Conservation (phyloP, 2,797 vertebrate species). For the Mormyrops boulengeri region DNA sequence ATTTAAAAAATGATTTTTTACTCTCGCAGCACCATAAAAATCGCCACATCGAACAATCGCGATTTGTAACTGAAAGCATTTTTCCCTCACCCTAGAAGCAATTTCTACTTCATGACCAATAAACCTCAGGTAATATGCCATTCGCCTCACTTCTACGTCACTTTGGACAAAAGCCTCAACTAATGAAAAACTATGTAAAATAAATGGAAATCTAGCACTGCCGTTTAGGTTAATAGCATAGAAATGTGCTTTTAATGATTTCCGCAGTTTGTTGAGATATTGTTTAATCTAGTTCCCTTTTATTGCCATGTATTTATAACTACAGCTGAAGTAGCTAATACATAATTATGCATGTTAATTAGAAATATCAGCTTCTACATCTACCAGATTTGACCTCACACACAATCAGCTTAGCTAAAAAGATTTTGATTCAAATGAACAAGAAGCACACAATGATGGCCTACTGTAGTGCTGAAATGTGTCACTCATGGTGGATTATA, state of each 20-base stretch:
- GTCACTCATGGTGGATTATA: not conserved
- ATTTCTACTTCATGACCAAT: not conserved
- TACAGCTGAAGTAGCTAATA: not conserved
- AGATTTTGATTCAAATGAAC: not conserved
- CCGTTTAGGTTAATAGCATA: not conserved
- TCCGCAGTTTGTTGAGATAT: not conserved
- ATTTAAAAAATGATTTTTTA: not conserved
- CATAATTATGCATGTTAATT: not conserved
- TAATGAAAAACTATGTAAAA: not conserved
- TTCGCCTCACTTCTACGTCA: not conserved
- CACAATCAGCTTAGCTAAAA: not conserved
- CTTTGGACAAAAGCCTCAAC: not conserved
- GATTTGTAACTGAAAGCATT: not conserved
- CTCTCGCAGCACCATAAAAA: not conserved
- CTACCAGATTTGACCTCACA: not conserved
- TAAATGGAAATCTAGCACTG: not conserved
- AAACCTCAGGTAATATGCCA: not conserved
- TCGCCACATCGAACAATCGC: not conserved
- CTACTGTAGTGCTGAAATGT: not conserved
- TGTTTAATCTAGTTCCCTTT: not conserved
- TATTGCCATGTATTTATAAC: not conserved
- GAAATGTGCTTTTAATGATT: not conserved
- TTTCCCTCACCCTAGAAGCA: not conserved
- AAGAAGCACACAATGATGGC: not conserved
- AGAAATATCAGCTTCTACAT: not conserved